Percentiles rank a stretch among this genome's conserved stretches.
These are phyloP conservation scores for Pelmatolapia mariae DNA, from an alignment of 2,113 vertebrate species.

Conservation along the genomic window DNA sequence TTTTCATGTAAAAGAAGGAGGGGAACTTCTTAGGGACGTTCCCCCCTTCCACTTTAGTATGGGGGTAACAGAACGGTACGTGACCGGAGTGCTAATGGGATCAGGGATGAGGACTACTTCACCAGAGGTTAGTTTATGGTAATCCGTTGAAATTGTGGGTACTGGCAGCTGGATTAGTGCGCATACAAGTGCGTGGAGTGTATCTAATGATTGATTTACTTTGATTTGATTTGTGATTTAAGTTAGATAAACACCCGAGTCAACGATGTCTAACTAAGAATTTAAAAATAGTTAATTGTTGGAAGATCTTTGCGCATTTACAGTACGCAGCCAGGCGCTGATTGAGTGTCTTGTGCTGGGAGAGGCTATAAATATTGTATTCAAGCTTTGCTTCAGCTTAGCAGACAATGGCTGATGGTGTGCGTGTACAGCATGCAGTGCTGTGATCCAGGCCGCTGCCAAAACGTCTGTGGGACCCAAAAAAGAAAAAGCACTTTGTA, in stretches of 20 bases:
- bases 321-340: constrained; percentile 6
- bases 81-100: constrained; percentile 70
- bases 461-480: constrained; percentile 64
- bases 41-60: constrained; percentile 45
- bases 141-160: background rate
- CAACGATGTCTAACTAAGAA: background rate
- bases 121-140: constrained; percentile 28
- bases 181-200: background rate
- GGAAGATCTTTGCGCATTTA: background rate
- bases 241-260: background rate
- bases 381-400: constrained; percentile 36
- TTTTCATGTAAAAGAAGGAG: constrained; percentile 59
- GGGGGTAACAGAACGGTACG: constrained; percentile 62
- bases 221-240: background rate
- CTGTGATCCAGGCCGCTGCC: constrained; percentile 51
- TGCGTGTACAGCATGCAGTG: constrained; percentile 75
- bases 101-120: constrained; percentile 49
- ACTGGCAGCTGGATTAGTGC: background rate
- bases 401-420: constrained; percentile 60
- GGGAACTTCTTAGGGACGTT: constrained; percentile 11
- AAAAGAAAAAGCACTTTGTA: constrained; percentile 50
- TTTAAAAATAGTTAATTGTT: background rate
- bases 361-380: constrained; percentile 50
- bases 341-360: constrained; percentile 60
- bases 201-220: background rate